phyloP scores from a whole-genome alignment of 2,888 invertebrate genomes.

The Tetragnatha montana region DNA sequence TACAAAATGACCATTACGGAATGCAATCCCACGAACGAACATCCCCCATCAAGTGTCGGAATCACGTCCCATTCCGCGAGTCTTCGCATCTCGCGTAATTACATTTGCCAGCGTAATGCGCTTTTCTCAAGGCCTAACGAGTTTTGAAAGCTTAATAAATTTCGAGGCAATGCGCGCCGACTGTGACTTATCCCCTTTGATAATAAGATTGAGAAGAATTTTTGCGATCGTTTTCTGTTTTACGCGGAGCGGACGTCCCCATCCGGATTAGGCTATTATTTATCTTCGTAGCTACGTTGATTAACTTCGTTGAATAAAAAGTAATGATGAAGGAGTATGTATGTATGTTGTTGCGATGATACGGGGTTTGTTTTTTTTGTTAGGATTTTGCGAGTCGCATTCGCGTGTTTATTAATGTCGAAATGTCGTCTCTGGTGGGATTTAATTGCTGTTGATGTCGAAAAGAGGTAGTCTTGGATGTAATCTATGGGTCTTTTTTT shows the following conservation, averaged over 20 bases:
- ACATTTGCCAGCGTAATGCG: constrained; percentile 24
- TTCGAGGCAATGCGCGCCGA: background rate
- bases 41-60: constrained; percentile 24
- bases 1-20: constrained; percentile 2
- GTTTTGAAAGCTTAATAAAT: constrained; percentile 42
- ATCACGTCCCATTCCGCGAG: constrained; percentile 25
- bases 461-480: background rate
- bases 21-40: background rate
- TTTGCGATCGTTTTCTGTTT: background rate
- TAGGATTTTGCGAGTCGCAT: background rate
- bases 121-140: constrained; percentile 28
- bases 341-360: background rate
- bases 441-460: background rate
- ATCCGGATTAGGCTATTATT: background rate
- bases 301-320: background rate
- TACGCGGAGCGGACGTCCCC: background rate
- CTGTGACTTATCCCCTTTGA: background rate
- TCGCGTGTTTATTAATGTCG: background rate
- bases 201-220: constrained; percentile 10
- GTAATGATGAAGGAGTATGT: background rate
- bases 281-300: background rate
- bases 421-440: background rate
- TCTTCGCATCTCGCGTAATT: constrained; percentile 17
- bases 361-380: background rate
- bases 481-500: too few species aligned